These are phyloP conservation scores for Sphenodon punctatus DNA, from an alignment of 2,797 vertebrate genomes.

Conservation along the genomic window DNA sequence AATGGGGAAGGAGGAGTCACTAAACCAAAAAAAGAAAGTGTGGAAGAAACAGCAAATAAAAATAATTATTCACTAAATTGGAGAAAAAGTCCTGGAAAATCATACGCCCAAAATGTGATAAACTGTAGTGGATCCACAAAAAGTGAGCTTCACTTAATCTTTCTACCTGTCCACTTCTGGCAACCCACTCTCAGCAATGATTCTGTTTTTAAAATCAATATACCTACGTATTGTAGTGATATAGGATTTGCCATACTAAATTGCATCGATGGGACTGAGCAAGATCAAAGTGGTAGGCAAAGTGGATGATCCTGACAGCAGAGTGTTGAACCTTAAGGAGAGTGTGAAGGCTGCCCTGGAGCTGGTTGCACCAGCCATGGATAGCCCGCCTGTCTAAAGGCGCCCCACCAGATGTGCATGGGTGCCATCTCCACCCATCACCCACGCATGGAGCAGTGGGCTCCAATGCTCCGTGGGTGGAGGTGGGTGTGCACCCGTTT, in stretches of 20 bases:
- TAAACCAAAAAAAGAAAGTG: background rate
- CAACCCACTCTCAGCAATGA: background rate
- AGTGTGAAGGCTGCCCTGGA: no score
- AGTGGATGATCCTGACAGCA: no score
- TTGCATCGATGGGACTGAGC: constrained; percentile 1
- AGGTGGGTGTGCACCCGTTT: no score
- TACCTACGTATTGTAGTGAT: background rate
- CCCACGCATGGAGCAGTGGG: no score
- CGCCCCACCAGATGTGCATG: no score
- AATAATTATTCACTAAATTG: background rate
- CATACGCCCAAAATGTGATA: background rate
- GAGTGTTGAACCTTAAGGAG: no score
- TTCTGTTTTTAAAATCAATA: background rate
- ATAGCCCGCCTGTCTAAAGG: no score
- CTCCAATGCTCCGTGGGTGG: no score
- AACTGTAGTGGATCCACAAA: background rate
- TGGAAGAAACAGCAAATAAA: background rate
- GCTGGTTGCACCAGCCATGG: no score
- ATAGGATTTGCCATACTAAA: background rate
- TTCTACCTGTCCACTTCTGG: background rate
- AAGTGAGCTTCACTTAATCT: background rate
- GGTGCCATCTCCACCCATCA: no score
- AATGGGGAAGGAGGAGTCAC: background rate
- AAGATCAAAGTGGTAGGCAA: no score
- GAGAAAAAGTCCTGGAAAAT: no score